Conservation (phyloP, 2,797 vertebrate genomes). For the Epinephelus coioides region DNA sequence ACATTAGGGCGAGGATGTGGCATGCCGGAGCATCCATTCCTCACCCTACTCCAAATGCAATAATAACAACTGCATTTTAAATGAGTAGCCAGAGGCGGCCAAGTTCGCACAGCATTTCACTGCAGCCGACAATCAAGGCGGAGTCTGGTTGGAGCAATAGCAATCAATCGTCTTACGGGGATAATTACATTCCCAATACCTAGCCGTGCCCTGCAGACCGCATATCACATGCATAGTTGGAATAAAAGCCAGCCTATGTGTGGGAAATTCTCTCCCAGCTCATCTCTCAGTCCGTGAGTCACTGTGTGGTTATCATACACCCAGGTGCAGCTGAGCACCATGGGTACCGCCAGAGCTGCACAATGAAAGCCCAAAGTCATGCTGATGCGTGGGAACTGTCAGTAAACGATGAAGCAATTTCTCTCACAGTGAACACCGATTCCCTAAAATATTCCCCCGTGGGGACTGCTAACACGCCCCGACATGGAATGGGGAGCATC, state of each 20-base stretch:
- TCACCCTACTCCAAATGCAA: slow-evolving; percentile 11
- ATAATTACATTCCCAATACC: slow-evolving; percentile 8
- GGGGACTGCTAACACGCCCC: slow-evolving; percentile 27
- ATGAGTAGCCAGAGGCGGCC: slow-evolving; percentile 43
- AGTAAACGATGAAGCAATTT: slow-evolving; percentile 14
- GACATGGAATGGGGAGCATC: slow-evolving; percentile 25
- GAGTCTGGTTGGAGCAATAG: slow-evolving; percentile 48
- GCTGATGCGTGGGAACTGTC: slow-evolving; percentile 59
- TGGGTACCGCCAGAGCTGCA: slow-evolving; percentile 55
- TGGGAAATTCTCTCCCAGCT: not conserved
- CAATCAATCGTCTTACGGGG: slow-evolving; percentile 19
- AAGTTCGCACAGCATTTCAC: slow-evolving; percentile 54
- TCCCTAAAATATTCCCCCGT: not conserved
- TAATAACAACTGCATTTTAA: slow-evolving; percentile 48
- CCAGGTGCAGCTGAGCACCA: slow-evolving; percentile 57
- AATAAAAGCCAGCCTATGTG: slow-evolving; percentile 9
- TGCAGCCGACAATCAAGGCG: slow-evolving; percentile 55
- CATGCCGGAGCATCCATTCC: slow-evolving; percentile 22
- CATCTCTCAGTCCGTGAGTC: slow-evolving; percentile 54
- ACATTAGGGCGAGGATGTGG: not conserved
- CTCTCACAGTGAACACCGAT: slow-evolving; percentile 6
- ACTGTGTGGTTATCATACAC: slow-evolving; percentile 34
- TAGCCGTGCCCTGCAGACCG: not conserved
- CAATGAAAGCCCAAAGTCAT: slow-evolving; percentile 67
- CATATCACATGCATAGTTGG: slow-evolving; percentile 13